Evolutionary conservation across 2,113 vertebrate species (phyloP), one percentile per base, ranked within the genome.

Genomic region (Takifugu bimaculatus): DNA sequence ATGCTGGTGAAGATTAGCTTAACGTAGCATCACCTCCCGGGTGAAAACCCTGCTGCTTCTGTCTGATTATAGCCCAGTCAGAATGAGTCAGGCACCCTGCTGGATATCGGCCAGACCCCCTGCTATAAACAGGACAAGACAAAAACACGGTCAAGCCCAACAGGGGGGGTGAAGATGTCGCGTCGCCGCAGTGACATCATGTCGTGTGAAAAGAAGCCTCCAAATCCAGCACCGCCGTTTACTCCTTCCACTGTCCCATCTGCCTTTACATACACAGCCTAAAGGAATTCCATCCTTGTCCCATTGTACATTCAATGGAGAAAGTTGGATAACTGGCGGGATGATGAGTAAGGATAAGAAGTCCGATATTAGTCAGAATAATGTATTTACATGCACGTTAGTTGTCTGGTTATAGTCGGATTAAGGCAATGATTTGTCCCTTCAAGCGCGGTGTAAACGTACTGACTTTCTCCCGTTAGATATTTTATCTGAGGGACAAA

Each of bases 401-500:
- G 20, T 20, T 20, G 20, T 20, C 20, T 20, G 20, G 20, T 20
- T 20, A 20, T 20, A 20, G 20, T 20, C 20, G 20, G 20, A 20
- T 20, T 20, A 20, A 20, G 20, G 20, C 20, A 20, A 20, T 20
- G 20, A 20, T 20, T 20, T 20, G 20, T 20, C 20, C 20, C 20
- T 20, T 20, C 20, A 20, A 20, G 20, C 20, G 20, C 20, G 20
- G 20, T 20, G 20, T 20, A 20, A 20, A 20, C 52, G 13, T 43
- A 13, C 42, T 43, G 42, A 13, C 54, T 13, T 51, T 69, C 61
- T 82, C 62, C 58, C 79, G 79, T 87, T 87, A 88, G 88, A 88
- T 89, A 88, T 82, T 88, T 84, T 85, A 86, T 87, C 86, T 80
- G 27, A 82, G 72, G 80, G 78, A 80, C 85, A 86, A 84, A 85